These are phyloP conservation scores for Mohoua ochrocephala DNA, from an alignment of 2,113 vertebrate species.

Conservation along the genomic window DNA sequence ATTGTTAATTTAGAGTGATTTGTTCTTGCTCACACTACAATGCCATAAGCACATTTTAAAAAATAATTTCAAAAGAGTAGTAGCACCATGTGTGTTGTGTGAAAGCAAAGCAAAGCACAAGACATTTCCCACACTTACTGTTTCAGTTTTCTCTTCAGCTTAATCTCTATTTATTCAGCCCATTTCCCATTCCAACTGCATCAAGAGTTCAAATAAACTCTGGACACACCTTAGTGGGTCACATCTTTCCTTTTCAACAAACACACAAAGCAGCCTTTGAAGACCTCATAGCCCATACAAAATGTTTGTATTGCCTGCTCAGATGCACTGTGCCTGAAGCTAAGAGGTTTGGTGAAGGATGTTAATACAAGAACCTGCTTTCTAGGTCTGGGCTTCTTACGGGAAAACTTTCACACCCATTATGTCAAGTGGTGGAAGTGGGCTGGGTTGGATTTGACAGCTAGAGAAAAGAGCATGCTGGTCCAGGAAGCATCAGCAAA, in stretches of 20 bases:
- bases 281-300: neutral
- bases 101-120: neutral
- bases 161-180: neutral
- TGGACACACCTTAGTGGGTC: neutral
- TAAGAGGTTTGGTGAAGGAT: neutral
- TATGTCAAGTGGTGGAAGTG: neutral
- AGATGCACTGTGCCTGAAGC: neutral
- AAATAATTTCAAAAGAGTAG: neutral
- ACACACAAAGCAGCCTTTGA: neutral
- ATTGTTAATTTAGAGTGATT: neutral
- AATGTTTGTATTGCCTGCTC: neutral
- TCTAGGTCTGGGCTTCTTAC: neutral
- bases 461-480: neutral
- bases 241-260: neutral
- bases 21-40: neutral
- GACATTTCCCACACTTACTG: neutral
- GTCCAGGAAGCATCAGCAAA: neutral
- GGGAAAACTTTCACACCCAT: neutral
- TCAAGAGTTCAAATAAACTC: neutral
- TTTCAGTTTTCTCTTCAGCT: neutral
- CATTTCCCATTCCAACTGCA: neutral
- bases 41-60: neutral
- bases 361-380: neutral
- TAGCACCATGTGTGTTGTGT: neutral
- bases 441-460: neutral